These are phyloP conservation scores for Rugalucina vietnamica DNA, from an alignment of 2,888 invertebrate species.

Conservation along the genomic window DNA sequence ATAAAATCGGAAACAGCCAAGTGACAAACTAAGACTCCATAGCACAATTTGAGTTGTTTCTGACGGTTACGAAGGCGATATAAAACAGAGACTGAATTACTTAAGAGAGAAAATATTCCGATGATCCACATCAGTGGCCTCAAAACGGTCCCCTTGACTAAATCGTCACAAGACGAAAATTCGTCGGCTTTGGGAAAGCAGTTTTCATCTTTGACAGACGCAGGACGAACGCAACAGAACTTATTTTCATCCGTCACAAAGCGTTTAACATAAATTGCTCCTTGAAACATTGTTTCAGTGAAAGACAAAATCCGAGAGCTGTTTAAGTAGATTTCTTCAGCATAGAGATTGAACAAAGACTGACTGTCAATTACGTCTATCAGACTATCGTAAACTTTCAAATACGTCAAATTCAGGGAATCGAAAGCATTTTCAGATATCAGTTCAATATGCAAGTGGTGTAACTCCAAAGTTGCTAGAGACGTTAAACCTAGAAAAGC, in stretches of 20 bases:
- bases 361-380: slow-evolving; percentile 32
- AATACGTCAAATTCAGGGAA: not conserved
- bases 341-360: slow-evolving; percentile 29
- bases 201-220: slow-evolving; percentile 20
- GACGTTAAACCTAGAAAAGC: slow-evolving; percentile 35
- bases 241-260: slow-evolving; percentile 35
- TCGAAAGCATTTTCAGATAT: slow-evolving; percentile 36
- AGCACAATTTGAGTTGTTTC: slow-evolving; percentile 28
- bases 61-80: slow-evolving; percentile 33
- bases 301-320: slow-evolving; percentile 31
- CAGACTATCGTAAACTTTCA: slow-evolving; percentile 20
- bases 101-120: slow-evolving; percentile 50
- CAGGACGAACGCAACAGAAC: slow-evolving; percentile 47
- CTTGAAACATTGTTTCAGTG: slow-evolving; percentile 30
- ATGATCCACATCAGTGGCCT: slow-evolving; percentile 57
- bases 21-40: slow-evolving; percentile 54
- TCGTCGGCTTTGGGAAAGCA: slow-evolving; percentile 55
- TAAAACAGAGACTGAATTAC: slow-evolving; percentile 55
- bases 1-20: slow-evolving; percentile 45
- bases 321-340: slow-evolving; percentile 33
- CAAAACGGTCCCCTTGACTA: slow-evolving; percentile 52
- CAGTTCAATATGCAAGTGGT: slow-evolving; percentile 23
- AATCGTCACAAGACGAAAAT: slow-evolving; percentile 66
- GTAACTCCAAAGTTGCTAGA: slow-evolving; percentile 29
- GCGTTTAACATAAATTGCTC: not conserved